These are phyloP conservation scores for Danio rerio DNA, from an alignment of 2,113 vertebrate genomes.

Conservation along the genomic window GRCz12tu NC_133181.1:19676501-19677000, in stretches of 20 bases:
- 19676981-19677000: slow-evolving; percentile 44
- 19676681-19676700: not conserved
- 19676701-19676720: not conserved
- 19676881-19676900: slow-evolving; percentile 23
- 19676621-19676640: not conserved
- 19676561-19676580: not conserved
- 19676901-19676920: slow-evolving; percentile 39
- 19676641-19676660: slow-evolving; percentile 4
- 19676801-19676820: not conserved
- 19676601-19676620: not conserved
- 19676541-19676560: not conserved
- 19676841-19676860: not conserved
- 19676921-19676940: slow-evolving; percentile 45
- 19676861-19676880: not conserved
- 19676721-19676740: too few species aligned
- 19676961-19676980: slow-evolving; percentile 56
- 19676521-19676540: not conserved
- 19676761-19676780: not conserved
- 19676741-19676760: too few species aligned
- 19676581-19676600: slow-evolving; percentile 1
- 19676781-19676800: not conserved
- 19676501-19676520: not conserved
- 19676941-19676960: slow-evolving; percentile 6
- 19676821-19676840: not conserved
- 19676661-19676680: not conserved